phyloP scores from a whole-genome alignment of 1,140 invertebrate species.

The Dinothrombium tinctorium region DNA sequence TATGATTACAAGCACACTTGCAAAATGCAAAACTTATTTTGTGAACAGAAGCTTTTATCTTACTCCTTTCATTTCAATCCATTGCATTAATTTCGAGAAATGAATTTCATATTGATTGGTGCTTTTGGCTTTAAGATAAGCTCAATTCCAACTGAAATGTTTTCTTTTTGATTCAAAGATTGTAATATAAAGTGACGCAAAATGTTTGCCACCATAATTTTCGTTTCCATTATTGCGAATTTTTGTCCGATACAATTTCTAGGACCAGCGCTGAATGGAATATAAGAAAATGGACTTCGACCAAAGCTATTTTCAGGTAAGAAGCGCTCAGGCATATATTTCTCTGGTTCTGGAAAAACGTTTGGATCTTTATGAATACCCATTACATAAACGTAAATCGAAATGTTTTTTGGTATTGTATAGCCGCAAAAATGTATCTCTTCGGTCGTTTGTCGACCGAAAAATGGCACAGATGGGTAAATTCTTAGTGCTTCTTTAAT shows the following conservation, averaged over 20 bases:
- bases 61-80: too few species aligned
- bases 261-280: slow-evolving; percentile 22
- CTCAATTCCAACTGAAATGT: neutral
- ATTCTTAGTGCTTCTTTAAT: slow-evolving; percentile 34
- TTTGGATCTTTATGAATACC: slow-evolving; percentile 37
- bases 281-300: slow-evolving; percentile 23
- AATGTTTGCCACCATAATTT: neutral
- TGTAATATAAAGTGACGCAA: neutral
- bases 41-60: too few species aligned
- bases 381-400: slow-evolving; percentile 21
- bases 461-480: slow-evolving; percentile 36
- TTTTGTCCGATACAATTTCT: slow-evolving; percentile 25
- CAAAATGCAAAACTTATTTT: too few species aligned
- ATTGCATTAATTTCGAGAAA: too few species aligned
- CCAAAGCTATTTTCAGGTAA: slow-evolving; percentile 24
- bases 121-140: neutral
- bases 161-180: neutral
- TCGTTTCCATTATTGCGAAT: slow-evolving; percentile 18
- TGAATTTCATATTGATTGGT: too few species aligned
- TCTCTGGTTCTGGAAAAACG: slow-evolving; percentile 39
- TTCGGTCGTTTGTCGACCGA: slow-evolving; percentile 14
- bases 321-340: slow-evolving; percentile 53
- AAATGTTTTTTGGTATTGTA: slow-evolving; percentile 22
- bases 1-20: too few species aligned
- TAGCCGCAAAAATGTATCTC: slow-evolving; percentile 11